Evolutionary conservation across 2,797 vertebrate genomes (phyloP).

Genomic region (Lagodon rhomboides): DNA sequence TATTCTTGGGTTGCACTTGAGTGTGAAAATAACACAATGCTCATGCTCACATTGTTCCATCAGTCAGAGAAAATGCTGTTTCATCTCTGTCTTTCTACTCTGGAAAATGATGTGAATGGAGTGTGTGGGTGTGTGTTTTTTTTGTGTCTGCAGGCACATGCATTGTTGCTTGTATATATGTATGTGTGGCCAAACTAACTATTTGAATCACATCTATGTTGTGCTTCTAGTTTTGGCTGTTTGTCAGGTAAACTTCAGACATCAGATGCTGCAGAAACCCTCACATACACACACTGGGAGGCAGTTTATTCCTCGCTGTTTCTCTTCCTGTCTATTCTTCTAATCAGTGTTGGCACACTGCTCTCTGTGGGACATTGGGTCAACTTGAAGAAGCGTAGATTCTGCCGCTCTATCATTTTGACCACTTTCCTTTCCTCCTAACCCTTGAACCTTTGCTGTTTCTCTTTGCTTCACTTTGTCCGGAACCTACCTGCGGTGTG

Average conservation of each 20-base stretch:
- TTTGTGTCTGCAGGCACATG: neutral
- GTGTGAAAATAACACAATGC: constrained; percentile 49
- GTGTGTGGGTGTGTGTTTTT: constrained; percentile 16
- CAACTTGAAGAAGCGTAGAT: constrained; percentile 53
- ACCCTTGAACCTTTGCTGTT: constrained; percentile 19
- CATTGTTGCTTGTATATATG: neutral
- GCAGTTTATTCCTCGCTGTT: constrained; percentile 49
- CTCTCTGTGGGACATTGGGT: constrained; percentile 62
- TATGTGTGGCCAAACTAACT: constrained; percentile 29
- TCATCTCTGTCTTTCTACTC: constrained; percentile 20
- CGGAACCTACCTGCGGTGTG: neutral
- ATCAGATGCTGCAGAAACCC: constrained; percentile 38
- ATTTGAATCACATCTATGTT: constrained; percentile 40
- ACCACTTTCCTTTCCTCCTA: constrained; percentile 23
- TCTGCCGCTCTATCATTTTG: constrained; percentile 37
- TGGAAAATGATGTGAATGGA: constrained; percentile 20
- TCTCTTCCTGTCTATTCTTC: constrained; percentile 54
- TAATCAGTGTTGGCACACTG: constrained; percentile 64
- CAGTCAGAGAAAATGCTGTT: constrained; percentile 38
- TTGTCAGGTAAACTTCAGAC: constrained; percentile 53
- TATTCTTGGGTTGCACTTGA: constrained; percentile 41
- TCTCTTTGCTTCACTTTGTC: constrained; percentile 21
- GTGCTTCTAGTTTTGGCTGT: constrained; percentile 52
- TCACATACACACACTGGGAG: constrained; percentile 40
- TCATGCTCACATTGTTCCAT: constrained; percentile 32